A percentile compares a stretch with the other conserved stretches of the same genome.
phyloP scores from a whole-genome alignment of 2,888 invertebrate genomes.

The Eremobia ochroleuca region DNA sequence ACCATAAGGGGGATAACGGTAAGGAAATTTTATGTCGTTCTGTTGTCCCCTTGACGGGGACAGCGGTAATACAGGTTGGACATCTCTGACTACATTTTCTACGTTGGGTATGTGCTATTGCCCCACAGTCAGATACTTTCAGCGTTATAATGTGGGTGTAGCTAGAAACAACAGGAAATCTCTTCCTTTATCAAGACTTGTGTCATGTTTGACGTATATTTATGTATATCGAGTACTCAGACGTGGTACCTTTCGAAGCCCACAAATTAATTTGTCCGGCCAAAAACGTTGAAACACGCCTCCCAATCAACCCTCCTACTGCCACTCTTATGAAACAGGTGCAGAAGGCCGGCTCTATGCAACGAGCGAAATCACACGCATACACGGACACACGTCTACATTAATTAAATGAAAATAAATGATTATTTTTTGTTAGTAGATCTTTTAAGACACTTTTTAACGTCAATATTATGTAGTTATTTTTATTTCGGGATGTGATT shows the following conservation, averaged over 20 bases:
- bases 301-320: conserved; percentile 35
- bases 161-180: no score
- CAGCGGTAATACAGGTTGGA: no score
- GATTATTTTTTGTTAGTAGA: no score
- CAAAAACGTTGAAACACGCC: conserved; percentile 53
- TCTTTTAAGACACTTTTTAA: no score
- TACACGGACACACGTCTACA: background rate
- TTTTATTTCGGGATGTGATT: no score
- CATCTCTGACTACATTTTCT: no score
- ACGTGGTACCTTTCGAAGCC: conserved; percentile 5
- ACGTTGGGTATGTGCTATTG: no score
- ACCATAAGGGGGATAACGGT: no score
- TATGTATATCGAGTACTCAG: background rate
- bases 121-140: background rate
- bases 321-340: background rate
- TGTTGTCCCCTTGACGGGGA: no score
- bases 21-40: no score
- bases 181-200: background rate
- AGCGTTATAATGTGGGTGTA: background rate
- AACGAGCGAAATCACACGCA: background rate
- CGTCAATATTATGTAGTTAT: no score
- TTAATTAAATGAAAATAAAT: no score
- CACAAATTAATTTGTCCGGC: conserved; percentile 58
- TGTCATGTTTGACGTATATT: background rate
- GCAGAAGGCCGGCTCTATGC: background rate